Evolutionary conservation across 2,888 invertebrate genomes (phyloP).

Genomic region (Ferdinandea cuprea): DNA sequence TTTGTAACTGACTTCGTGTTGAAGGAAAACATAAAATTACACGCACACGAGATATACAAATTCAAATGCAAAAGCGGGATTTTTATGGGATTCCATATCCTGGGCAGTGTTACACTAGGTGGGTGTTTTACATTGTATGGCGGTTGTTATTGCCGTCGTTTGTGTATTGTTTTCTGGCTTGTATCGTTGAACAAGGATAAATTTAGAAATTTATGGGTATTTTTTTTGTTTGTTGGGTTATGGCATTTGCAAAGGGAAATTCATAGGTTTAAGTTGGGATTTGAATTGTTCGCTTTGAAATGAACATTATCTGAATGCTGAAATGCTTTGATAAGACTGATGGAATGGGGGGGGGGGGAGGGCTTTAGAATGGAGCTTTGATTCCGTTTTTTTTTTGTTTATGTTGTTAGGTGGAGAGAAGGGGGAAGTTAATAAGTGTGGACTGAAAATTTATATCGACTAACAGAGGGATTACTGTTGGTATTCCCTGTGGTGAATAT

Average conservation of each 20-base stretch:
- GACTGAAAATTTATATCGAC: constrained; percentile 10
- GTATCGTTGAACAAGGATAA: constrained; percentile 31
- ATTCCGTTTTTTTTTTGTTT: constrained; percentile 6
- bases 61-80: constrained; percentile 57
- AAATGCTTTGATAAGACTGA: constrained; percentile 57
- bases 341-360: constrained; percentile 4
- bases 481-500: constrained; percentile 35
- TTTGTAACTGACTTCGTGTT: constrained; percentile 19
- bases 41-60: constrained; percentile 53
- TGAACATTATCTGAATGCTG: constrained; percentile 50
- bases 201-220: constrained; percentile 61
- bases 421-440: constrained; percentile 36
- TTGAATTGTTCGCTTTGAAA: constrained; percentile 42
- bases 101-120: constrained; percentile 34
- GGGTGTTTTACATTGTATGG: background rate
- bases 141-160: constrained; percentile 20
- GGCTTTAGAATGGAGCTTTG: background rate
- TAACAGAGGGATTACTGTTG: constrained; percentile 9
- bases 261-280: constrained; percentile 54
- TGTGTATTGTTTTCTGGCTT: constrained; percentile 56
- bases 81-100: constrained; percentile 63
- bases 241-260: constrained; percentile 51
- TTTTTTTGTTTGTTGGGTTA: constrained; percentile 54
- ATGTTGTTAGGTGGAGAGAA: no score
- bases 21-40: constrained; percentile 61